Evolutionary conservation across 2,113 vertebrate species (phyloP).

Genomic region (Otolemur garnettii): DNA sequence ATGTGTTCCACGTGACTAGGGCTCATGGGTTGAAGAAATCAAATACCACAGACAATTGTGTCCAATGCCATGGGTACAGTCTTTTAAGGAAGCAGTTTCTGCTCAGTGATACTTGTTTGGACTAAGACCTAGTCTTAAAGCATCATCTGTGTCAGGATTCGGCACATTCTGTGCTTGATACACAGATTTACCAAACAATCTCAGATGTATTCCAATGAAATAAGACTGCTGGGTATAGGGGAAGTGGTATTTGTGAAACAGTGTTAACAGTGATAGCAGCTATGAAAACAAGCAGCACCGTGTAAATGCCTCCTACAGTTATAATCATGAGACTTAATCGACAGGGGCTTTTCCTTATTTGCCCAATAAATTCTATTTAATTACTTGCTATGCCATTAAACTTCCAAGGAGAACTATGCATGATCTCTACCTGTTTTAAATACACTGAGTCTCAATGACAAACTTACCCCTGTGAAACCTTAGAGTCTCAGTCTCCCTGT

Average conservation of each 20-base stretch:
- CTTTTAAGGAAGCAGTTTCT: background rate
- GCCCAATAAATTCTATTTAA: slow-evolving; percentile 54
- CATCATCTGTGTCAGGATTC: background rate
- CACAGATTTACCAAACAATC: background rate
- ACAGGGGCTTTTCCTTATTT: slow-evolving; percentile 54
- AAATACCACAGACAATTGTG: background rate
- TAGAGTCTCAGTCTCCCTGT: slow-evolving; percentile 30
- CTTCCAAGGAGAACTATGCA: slow-evolving; percentile 66
- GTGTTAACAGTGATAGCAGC: background rate
- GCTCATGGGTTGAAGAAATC: background rate
- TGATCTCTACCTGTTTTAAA: slow-evolving; percentile 67
- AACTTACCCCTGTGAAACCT: background rate
- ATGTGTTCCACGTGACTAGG: background rate
- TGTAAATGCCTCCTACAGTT: background rate
- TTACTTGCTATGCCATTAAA: slow-evolving; percentile 10
- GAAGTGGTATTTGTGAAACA: background rate
- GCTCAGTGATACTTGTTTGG: background rate
- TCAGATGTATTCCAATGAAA: background rate
- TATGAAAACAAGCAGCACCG: background rate
- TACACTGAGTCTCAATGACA: background rate
- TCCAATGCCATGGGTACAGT: background rate
- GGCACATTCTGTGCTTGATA: background rate
- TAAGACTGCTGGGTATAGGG: background rate
- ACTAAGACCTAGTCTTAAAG: background rate
- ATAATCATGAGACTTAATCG: slow-evolving; percentile 40